phyloP scores from a whole-genome alignment of 2,113 vertebrate species.

The Eulacestoma nigropectus region DNA sequence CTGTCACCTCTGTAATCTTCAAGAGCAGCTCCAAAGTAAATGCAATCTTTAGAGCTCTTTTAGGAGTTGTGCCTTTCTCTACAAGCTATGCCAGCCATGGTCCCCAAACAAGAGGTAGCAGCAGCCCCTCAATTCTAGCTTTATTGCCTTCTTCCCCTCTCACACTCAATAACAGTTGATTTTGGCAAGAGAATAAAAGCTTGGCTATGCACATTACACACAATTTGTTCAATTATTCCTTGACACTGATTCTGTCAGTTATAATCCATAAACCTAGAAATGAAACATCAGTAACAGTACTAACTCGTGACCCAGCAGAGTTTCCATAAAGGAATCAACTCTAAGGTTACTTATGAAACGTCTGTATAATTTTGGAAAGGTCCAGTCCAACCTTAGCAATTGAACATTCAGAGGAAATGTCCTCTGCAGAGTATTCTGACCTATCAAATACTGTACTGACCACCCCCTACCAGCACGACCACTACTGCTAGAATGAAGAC shows the following conservation, averaged over 20 bases:
- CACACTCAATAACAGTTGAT: background rate
- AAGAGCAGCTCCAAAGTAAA: background rate
- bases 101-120: background rate
- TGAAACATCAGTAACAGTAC: background rate
- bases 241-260: background rate
- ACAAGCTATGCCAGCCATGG: background rate
- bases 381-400: background rate
- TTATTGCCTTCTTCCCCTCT: background rate
- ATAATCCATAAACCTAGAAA: background rate
- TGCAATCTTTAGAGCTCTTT: background rate
- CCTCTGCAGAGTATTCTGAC: background rate
- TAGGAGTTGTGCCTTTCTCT: background rate
- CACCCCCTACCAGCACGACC: background rate
- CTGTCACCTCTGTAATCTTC: background rate
- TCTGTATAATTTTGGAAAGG: background rate
- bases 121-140: background rate
- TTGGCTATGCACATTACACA: background rate
- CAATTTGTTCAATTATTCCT: background rate
- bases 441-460: background rate
- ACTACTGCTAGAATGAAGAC: background rate
- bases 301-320: background rate
- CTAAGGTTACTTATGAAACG: background rate
- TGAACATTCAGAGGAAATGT: background rate
- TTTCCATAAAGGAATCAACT: background rate
- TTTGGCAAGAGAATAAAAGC: constrained; percentile 6